Evolutionary conservation across 2,113 vertebrate genomes (phyloP), one percentile per base, ranked within the genome.

Genomic region (Dipodomys ordii): DNA sequence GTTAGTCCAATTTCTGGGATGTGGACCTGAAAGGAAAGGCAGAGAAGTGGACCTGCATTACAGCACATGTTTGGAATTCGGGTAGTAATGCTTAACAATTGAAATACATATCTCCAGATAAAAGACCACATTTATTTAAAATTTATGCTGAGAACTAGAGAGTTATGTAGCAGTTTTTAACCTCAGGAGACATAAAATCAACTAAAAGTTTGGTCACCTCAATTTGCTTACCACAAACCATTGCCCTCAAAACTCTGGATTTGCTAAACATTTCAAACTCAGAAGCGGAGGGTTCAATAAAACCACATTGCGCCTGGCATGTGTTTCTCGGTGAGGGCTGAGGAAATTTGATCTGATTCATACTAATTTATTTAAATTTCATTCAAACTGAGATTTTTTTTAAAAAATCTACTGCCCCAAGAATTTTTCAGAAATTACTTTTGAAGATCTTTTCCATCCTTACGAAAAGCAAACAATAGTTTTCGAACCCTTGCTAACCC

Each of bases 361-460:
- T 94, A 90, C 94, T 96, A 97, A 97, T 96, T 94, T 93, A 94
- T 93, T 96, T 96, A 95, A 93, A 92, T 96, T 94, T 95, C 94
- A 96, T 97, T 97, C 96, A 96, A 94, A 96, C 87, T 94, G 65
- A 73, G 83, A 87, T 93, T 95, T 93, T 57, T 57, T 57, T 57
- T 82, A 12, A 84, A 92, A 96, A 96, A 46, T 1, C 44, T 80
- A 35, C 88, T 96, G 46, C 91, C 82, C 84, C 88, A 73, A 90
- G 28, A 88, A 89, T 25, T 18, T 71, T 76, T 78, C 90, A 86
- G 83, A 94, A 88, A 49, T 95, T 92, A 83, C 49, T 93, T 94
- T 86, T 76, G 81, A 95, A 82, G 67, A 18, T 30, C 27, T 91
- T 84, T 92, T 46, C 68, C 62, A 77, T 92, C 32, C 72, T 95